Base-by-base conservation (phyloP, 2,888 invertebrate species). In the Ophion obscuratus region DNA sequence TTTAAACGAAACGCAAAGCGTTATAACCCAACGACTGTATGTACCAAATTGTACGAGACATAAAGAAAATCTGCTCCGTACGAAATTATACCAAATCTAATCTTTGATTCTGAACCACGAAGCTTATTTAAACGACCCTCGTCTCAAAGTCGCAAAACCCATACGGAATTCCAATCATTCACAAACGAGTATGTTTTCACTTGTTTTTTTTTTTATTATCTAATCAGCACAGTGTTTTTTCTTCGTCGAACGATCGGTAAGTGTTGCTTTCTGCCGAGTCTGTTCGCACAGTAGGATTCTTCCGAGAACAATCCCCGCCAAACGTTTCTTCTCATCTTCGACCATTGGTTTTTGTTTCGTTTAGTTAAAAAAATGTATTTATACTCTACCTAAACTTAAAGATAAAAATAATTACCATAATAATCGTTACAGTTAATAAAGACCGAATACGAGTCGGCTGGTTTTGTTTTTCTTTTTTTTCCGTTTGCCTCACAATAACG, bases 361-460 rank as follows among this genome's bases (percentile, higher is more conserved):
- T 88, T 88, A 90, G 89, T 89, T 90, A 53, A 90, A 87, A 91
- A 89, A 90, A 89, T 87, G 88, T 90, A 89, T 88, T 86, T 90
- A 90, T 89, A 88, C 87, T 89, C 88, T 89, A 90, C 85, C 88
- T 89, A 89, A 89, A 90, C 87, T 91, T 88, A 89, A 87, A 89
- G 84, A 88, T 88, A 87, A 88, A 88, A 89, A 90, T 89, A 88
- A 88, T 92, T 85, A 86, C 89, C 77, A 87, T 88, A 88, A 83
- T 86, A 78, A 86, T 83, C 74, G 81, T 83, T 83, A 86, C 57
- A 83, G 89, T 89, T 86, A 89, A 85, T 84, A 53, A 86, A 91
- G 78, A 89, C 85, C 88, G 87, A 89, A 89, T 87, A 88, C 77
- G 87, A 88, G 73, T 88, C 83, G 83, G 74, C 74, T 78, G 27